Conservation (phyloP, 2,797 vertebrate species). For the Rhabdophis nuchalis region DNA sequence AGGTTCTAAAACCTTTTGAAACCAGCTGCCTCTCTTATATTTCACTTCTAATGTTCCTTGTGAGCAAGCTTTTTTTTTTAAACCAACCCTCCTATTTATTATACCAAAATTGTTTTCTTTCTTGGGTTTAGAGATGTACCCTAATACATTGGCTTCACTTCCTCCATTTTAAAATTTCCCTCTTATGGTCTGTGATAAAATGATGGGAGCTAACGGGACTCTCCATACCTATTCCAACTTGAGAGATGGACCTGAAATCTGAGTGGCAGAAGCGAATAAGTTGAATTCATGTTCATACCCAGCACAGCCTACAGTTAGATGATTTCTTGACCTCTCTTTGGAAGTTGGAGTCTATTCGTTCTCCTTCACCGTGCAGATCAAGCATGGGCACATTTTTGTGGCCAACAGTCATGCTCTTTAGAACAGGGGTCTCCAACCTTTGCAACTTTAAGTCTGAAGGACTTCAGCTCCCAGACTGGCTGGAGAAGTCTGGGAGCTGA, state of each 20-base stretch:
- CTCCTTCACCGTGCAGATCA: neutral
- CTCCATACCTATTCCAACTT: neutral
- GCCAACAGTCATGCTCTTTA: neutral
- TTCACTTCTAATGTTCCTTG: neutral
- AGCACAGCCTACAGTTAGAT: neutral
- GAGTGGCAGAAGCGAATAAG: neutral
- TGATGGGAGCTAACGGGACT: neutral
- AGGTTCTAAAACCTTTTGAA: too few species aligned
- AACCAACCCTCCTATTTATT: neutral
- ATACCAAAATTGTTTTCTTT: neutral
- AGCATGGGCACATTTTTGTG: neutral
- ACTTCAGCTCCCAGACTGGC: too few species aligned
- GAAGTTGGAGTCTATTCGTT: neutral
- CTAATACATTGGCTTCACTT: neutral
- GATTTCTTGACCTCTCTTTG: neutral
- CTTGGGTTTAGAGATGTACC: neutral
- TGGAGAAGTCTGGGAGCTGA: too few species aligned
- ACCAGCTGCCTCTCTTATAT: neutral
- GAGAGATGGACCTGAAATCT: neutral
- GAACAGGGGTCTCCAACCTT: too few species aligned
- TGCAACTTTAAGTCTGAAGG: too few species aligned
- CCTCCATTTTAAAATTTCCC: neutral
- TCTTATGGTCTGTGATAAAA: neutral
- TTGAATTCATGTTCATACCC: neutral
- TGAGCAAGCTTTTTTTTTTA: neutral